Percentiles rank a stretch among this genome's conserved stretches.
Evolutionary conservation across 1,140 invertebrate genomes (phyloP).

Genomic region (Bombus turneri): DNA sequence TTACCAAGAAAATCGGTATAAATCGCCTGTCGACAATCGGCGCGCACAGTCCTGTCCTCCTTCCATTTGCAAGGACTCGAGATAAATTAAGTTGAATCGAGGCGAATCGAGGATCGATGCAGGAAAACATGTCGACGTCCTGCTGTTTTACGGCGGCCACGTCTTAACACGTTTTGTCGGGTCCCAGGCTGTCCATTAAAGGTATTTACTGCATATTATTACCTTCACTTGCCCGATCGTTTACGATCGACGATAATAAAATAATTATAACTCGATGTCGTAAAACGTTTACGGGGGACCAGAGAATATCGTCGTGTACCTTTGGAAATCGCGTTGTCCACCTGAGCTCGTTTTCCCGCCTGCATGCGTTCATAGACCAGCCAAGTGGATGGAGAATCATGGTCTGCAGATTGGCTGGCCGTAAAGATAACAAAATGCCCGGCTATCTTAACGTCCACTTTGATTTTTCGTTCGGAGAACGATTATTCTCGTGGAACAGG

Average conservation of each 20-base stretch:
- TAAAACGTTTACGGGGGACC: slow-evolving; percentile 75
- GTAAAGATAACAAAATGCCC: slow-evolving; percentile 78
- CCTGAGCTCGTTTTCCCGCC: slow-evolving; percentile 51
- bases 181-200: slow-evolving; percentile 61
- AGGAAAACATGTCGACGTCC: slow-evolving; percentile 41
- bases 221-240: slow-evolving; percentile 73
- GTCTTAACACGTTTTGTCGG: slow-evolving; percentile 58
- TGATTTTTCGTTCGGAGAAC: slow-evolving; percentile 50
- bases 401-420: slow-evolving; percentile 60
- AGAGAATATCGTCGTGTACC: slow-evolving; percentile 45
- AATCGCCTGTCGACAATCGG: slow-evolving; percentile 22
- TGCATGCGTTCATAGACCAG: slow-evolving; percentile 59
- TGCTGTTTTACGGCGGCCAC: slow-evolving; percentile 53
- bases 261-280: slow-evolving; percentile 79
- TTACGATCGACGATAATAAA: slow-evolving; percentile 80
- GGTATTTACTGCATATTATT: slow-evolving; percentile 70
- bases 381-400: slow-evolving; percentile 20
- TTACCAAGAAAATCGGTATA: slow-evolving; percentile 20
- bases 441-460: slow-evolving; percentile 68
- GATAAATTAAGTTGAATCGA: slow-evolving; percentile 58
- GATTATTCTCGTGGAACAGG: slow-evolving; percentile 52
- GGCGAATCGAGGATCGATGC: slow-evolving; percentile 59
- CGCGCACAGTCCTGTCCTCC: neutral
- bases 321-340: slow-evolving; percentile 57
- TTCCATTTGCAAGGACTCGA: slow-evolving; percentile 8